Evolutionary conservation across 2,888 invertebrate genomes (phyloP).

Genomic region (Tachina fera): DNA sequence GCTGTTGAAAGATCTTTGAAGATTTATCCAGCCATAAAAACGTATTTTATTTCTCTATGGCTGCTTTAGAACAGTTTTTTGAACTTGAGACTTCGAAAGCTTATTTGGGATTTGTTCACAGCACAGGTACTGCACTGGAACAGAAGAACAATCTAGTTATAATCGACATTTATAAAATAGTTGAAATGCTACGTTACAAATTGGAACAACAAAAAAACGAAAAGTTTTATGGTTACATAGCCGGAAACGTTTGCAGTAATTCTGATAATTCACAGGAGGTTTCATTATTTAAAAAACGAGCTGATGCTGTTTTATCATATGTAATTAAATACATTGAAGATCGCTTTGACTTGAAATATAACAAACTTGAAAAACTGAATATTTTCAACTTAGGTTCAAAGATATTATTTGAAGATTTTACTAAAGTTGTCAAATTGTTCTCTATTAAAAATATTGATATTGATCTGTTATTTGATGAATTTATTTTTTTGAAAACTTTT

Average conservation of each 20-base stretch:
- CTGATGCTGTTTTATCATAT: not conserved
- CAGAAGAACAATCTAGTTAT: conserved; percentile 30
- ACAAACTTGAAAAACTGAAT: not conserved
- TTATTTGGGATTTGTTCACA: conserved; percentile 53
- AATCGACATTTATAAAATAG: conserved; percentile 22
- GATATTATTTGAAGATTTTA: conserved; percentile 5
- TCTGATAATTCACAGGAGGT: too few relatives aligned
- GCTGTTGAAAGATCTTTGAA: not conserved
- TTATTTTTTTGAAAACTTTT: not conserved
- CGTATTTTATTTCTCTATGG: too few relatives aligned
- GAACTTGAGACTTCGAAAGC: conserved; percentile 51
- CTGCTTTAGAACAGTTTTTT: conserved; percentile 53
- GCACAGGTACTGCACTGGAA: conserved; percentile 41
- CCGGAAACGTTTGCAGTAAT: not conserved
- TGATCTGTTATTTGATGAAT: conserved; percentile 7
- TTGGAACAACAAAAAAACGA: conserved; percentile 21
- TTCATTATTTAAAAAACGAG: conserved; percentile 42
- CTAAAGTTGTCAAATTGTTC: not conserved
- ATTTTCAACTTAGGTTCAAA: not conserved
- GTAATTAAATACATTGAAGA: not conserved
- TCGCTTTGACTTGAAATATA: too few relatives aligned
- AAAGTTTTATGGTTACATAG: conserved; percentile 41
- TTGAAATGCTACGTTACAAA: conserved; percentile 23
- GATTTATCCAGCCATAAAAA: conserved; percentile 5
- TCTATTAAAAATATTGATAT: conserved; percentile 6